These are phyloP conservation scores for Polydrusus pterygomalis DNA, from an alignment of 2,888 invertebrate genomes.

Conservation along the genomic window DNA sequence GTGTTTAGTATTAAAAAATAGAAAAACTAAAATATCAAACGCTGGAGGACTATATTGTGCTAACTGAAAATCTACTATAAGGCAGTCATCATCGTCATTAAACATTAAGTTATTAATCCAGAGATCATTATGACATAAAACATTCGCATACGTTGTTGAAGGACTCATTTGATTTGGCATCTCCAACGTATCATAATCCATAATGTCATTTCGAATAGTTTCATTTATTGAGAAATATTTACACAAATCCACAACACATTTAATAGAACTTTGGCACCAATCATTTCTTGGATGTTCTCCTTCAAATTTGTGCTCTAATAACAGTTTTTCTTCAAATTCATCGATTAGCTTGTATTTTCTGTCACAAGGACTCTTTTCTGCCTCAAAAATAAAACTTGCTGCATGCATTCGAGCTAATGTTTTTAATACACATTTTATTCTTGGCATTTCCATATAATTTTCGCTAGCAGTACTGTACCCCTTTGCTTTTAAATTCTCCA, in stretches of 20 bases:
- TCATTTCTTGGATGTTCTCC: conserved; percentile 67
- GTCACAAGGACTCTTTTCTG: conserved; percentile 61
- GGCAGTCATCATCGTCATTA: conserved; percentile 71
- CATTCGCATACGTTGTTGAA: conserved; percentile 72
- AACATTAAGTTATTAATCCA: conserved; percentile 81
- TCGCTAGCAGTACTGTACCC: conserved; percentile 63
- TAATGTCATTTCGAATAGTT: conserved; percentile 55
- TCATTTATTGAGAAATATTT: conserved; percentile 55
- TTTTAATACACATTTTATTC: conserved; percentile 51
- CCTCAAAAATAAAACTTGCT: conserved; percentile 74
- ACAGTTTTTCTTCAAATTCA: conserved; percentile 59
- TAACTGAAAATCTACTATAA: conserved; percentile 83
- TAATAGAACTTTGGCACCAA: conserved; percentile 60
- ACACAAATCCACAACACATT: conserved; percentile 61
- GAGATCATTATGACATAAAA: conserved; percentile 77
- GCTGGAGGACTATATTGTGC: conserved; percentile 79
- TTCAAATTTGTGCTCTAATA: conserved; percentile 61
- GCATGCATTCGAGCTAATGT: conserved; percentile 74
- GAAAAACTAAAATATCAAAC: conserved; percentile 76
- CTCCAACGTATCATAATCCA: conserved; percentile 54
- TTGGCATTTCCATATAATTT: conserved; percentile 57
- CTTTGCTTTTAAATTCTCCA: conserved; percentile 72
- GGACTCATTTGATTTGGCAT: conserved; percentile 62
- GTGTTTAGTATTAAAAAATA: conserved; percentile 75
- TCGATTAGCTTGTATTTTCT: conserved; percentile 60